Evolutionary conservation across 2,797 vertebrate species (phyloP), one percentile per base, ranked within the genome.

Genomic region (Rousettus madagascariensis): DNA sequence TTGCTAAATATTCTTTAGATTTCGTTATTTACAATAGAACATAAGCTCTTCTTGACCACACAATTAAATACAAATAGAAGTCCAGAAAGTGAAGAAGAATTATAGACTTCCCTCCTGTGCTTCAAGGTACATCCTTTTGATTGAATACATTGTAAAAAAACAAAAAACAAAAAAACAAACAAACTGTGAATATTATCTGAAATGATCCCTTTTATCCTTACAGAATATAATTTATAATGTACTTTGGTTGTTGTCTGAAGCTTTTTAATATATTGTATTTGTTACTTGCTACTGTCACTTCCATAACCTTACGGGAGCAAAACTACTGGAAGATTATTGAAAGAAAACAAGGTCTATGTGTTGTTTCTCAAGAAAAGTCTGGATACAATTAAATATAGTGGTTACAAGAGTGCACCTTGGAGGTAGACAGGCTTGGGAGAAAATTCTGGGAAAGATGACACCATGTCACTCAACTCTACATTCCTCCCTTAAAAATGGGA

Each of bases 401-500:
- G n/a, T 86, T 86, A 51, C 4, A 78, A 59, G 16, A 66, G 11
- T 49, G 46, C 49, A 72, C 13, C 36, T 46, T 84, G 72, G 71
- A 43, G 74, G 71, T 46, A 80, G 41, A 83, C 5, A 77, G 63
- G 2, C 24, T 65, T 83, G 55, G 28, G 19, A 63, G 66, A 24
- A 91, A 82, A 88, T 77, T 0, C 63, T 82, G 84, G 61, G 30
- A 84, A n/a, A 93, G 46, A 49, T 49, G 38, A 88, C 3, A 85
- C 33, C 65, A 1, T 51, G 33, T 24, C 59, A 43, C 74, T 93
- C 8, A 68, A 15, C 11, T 89, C 36, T 80, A 49, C 6, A 28
- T 88, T 69, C 8, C 12, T 86, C 19, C 12, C 79, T 93, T 72
- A 95, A 93, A 89, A 93, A 86, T 55, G 41, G 72, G 10, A 88